These are phyloP conservation scores for Schrankia costaestrigalis DNA, from an alignment of 2,888 invertebrate genomes.

Conservation along the genomic window DNA sequence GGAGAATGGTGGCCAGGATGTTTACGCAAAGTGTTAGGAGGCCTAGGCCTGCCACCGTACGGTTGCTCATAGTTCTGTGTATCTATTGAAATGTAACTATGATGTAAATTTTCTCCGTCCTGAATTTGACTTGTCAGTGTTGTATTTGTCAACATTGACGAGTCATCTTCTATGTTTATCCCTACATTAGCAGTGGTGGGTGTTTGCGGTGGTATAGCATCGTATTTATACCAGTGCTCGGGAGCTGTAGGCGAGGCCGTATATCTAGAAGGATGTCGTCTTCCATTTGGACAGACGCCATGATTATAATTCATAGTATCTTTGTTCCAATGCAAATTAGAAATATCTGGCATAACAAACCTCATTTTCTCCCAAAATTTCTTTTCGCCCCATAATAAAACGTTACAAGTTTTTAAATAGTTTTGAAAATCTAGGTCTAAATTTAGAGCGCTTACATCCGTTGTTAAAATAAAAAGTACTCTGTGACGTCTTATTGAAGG, in stretches of 20 bases:
- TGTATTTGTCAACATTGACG: slow-evolving; percentile 81
- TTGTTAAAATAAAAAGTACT: slow-evolving; percentile 76
- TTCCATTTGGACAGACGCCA: slow-evolving; percentile 77
- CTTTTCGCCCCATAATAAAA: slow-evolving; percentile 89
- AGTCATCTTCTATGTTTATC: slow-evolving; percentile 81
- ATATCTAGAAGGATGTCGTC: slow-evolving; percentile 83
- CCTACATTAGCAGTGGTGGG: slow-evolving; percentile 75
- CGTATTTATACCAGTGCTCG: slow-evolving; percentile 86
- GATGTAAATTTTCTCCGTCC: slow-evolving; percentile 83
- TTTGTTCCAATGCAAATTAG: slow-evolving; percentile 83
- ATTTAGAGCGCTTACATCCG: slow-evolving; percentile 85
- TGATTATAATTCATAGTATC: slow-evolving; percentile 77
- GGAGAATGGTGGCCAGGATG: slow-evolving; percentile 68
- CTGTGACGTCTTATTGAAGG: slow-evolving; percentile 83
- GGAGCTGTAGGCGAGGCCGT: slow-evolving; percentile 87
- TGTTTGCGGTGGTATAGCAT: slow-evolving; percentile 80
- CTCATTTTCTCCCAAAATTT: slow-evolving; percentile 94
- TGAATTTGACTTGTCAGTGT: slow-evolving; percentile 83
- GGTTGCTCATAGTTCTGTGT: slow-evolving; percentile 78
- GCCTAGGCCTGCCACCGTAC: slow-evolving; percentile 69
- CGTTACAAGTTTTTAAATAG: slow-evolving; percentile 85
- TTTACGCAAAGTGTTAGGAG: slow-evolving; percentile 71
- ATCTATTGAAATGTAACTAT: slow-evolving; percentile 85
- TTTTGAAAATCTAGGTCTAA: slow-evolving; percentile 88
- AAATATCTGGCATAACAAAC: slow-evolving; percentile 89